These are phyloP conservation scores for Rhodinocichla rosea DNA, from an alignment of 2,113 vertebrate genomes.

Conservation along the genomic window DNA sequence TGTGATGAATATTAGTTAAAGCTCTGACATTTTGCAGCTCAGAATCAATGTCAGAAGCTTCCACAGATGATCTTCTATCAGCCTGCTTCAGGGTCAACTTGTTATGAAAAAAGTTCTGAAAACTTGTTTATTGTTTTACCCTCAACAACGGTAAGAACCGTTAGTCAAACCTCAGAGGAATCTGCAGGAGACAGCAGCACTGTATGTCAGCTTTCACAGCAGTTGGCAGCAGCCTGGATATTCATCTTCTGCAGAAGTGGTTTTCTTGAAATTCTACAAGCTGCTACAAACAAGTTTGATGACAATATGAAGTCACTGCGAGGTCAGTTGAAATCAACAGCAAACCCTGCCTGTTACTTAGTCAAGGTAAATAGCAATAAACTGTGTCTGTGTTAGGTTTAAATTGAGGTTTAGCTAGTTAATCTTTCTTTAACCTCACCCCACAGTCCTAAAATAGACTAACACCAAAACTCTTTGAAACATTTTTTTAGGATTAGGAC, in stretches of 20 bases:
- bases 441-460: background rate
- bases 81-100: background rate
- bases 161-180: background rate
- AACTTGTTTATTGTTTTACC: background rate
- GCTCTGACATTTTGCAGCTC: background rate
- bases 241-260: background rate
- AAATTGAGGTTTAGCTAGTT: slow-evolving; percentile 11
- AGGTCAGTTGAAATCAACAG: background rate
- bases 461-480: background rate
- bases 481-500: background rate
- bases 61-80: background rate
- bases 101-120: background rate
- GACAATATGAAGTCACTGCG: background rate
- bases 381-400: background rate
- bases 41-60: background rate
- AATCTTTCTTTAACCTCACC: background rate
- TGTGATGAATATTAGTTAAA: background rate
- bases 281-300: background rate
- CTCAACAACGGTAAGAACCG: background rate
- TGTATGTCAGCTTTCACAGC: background rate
- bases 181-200: background rate
- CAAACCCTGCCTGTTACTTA: background rate
- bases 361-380: slow-evolving; percentile 31
- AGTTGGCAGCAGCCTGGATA: background rate
- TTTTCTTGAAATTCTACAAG: background rate